Evolutionary conservation across 2,797 vertebrate genomes (phyloP).

Genomic region (Heliangelus exortis): DNA sequence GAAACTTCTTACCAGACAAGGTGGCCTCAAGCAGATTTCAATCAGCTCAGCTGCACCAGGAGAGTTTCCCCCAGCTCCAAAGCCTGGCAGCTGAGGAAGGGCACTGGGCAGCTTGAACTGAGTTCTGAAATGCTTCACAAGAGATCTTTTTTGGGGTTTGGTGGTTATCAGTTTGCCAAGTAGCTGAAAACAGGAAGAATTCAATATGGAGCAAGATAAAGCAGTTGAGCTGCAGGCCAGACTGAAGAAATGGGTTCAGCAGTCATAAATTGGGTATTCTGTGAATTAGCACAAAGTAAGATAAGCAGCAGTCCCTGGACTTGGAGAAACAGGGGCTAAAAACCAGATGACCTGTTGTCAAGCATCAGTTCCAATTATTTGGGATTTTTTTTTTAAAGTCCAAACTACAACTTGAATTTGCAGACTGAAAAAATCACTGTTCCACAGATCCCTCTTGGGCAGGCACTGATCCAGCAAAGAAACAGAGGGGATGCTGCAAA

Average conservation of each 20-base stretch:
- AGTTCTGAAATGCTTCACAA: background rate
- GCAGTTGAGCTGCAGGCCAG: background rate
- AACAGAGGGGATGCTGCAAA: no score
- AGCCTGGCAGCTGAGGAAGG: no score
- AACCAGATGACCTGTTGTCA: background rate
- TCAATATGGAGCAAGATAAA: background rate
- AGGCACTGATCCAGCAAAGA: background rate
- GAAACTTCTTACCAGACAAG: background rate
- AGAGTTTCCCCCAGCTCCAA: accelerated
- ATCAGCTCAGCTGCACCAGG: accelerated
- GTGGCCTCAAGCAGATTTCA: accelerated
- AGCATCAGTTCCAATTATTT: background rate
- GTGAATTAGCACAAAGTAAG: background rate
- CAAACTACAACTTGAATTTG: background rate
- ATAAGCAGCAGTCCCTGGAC: background rate
- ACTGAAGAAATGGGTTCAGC: background rate
- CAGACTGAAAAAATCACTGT: background rate
- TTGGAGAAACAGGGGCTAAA: background rate
- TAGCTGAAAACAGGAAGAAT: background rate
- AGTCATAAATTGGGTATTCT: background rate
- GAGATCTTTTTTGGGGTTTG: background rate
- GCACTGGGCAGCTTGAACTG: background rate
- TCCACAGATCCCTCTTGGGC: background rate
- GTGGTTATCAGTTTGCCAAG: background rate
- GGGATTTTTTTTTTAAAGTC: background rate